A percentile compares a stretch with the other conserved stretches of the same genome.
phyloP scores from a whole-genome alignment of 2,888 invertebrate genomes.

The Cactoblastis cactorum region DNA sequence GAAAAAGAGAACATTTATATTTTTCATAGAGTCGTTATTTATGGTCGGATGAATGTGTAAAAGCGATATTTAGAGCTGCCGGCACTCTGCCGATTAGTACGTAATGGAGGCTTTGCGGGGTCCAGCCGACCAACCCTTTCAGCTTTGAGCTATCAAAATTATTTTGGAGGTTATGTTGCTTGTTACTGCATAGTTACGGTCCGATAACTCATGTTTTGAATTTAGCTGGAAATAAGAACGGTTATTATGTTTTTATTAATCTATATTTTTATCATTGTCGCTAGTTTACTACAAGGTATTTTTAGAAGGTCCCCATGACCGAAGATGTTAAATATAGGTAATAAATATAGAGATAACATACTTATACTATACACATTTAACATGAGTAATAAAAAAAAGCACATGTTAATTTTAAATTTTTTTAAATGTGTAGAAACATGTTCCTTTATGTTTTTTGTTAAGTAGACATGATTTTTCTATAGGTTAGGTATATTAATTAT shows the following conservation, averaged over 20 bases:
- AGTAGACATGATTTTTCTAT: too few relatives aligned
- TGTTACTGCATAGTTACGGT: slow-evolving; percentile 36
- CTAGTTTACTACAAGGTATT: too few relatives aligned
- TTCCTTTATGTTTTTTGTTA: too few relatives aligned
- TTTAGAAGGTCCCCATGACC: too few relatives aligned
- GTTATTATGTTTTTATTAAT: background rate
- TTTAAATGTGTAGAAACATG: too few relatives aligned
- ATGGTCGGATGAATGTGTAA: slow-evolving; percentile 74
- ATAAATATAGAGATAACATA: too few relatives aligned
- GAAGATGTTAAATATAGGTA: too few relatives aligned
- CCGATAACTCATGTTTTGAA: slow-evolving; percentile 27
- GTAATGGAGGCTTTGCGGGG: slow-evolving; percentile 52
- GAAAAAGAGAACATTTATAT: slow-evolving; percentile 77
- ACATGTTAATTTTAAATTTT: too few relatives aligned
- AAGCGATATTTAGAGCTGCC: slow-evolving; percentile 73
- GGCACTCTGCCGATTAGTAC: slow-evolving; percentile 76
- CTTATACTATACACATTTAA: too few relatives aligned
- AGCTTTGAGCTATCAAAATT: slow-evolving; percentile 72
- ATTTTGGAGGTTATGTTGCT: slow-evolving; percentile 53
- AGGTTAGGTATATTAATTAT: too few relatives aligned
- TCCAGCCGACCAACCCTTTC: slow-evolving; percentile 58
- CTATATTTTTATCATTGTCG: too few relatives aligned
- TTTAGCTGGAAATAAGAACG: slow-evolving; percentile 19
- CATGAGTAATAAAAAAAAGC: too few relatives aligned
- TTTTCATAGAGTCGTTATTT: slow-evolving; percentile 77